Base-by-base conservation (phyloP, 2,113 vertebrate genomes). In the Hylia prasina region DNA sequence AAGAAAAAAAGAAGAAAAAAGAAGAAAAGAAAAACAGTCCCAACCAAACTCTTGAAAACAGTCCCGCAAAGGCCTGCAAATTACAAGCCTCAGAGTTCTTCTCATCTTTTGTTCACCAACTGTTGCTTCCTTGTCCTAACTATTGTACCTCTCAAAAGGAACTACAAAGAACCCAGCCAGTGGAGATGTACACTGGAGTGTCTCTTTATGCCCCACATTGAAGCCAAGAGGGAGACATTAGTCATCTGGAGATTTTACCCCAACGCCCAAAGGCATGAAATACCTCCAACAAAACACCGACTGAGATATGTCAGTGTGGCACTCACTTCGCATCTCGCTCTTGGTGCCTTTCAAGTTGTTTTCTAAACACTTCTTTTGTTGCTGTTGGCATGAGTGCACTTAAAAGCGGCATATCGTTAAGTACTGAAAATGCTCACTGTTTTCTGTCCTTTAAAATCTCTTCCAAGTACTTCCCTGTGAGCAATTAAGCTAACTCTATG, bases 331-430 rank as follows among this genome's bases (percentile, higher is more conserved):
- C 93, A 58, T 95, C 86, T 85, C 91, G 45, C 89, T 97, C 84
- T 94, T 90, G 80, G 37, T 93, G 95, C 93, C 95, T 96, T 97
- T 96, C 97, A 96, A 96, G 95, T 95, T 98, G 96, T 97, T 98
- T 97, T 97, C 95, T 96, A 97, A 97, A 98, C 94, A 96, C 94
- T 95, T 96, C 95, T 95, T 97, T 97, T 97, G 95, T 97, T 97
- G 96, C 96, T 86, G 28, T 97, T 98, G 96, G 97, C 97, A 92
- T 86, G 94, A 93, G 83, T 87, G 94, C 82, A 70, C 96, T 98
- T 97, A 96, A 97, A 97, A 97, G 97, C 87, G 92, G 97, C 89
- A 96, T 95, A 96, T 96, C 40, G 10, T 97, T 97, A 97, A 94
- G 95, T 91, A 92, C 91, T 97, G 97, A 97, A 97, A 98, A 97